Conservation (phyloP, 2,888 invertebrate genomes). For the Ptychoptera contaminata region DNA sequence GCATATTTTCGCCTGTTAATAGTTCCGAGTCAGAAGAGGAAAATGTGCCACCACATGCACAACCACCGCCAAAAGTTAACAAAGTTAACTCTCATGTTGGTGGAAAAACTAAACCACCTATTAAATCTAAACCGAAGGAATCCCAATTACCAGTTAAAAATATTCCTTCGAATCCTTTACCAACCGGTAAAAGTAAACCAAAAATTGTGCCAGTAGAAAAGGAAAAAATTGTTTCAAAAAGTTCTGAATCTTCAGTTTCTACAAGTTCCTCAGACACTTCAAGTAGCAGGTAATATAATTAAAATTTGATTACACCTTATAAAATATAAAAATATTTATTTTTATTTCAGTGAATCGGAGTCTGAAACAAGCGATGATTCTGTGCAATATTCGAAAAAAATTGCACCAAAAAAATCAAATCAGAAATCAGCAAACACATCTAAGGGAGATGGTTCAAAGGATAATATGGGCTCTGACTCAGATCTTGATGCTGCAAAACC, state of each 20-base stretch:
- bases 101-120: constrained; percentile 26
- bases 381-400: constrained; percentile 12
- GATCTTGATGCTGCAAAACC: constrained; percentile 23
- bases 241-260: constrained; percentile 20
- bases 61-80: constrained; percentile 13
- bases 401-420: constrained; percentile 12
- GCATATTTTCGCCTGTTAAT: constrained; percentile 71
- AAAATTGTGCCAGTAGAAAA: constrained; percentile 24
- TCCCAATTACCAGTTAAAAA: constrained; percentile 8
- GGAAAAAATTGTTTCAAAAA: constrained; percentile 12
- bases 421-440: constrained; percentile 20
- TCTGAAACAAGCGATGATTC: constrained; percentile 23
- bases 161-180: too few species aligned
- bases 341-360: constrained; percentile 21
- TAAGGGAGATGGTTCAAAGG: constrained; percentile 23
- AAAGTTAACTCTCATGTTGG: constrained; percentile 24
- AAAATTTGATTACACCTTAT: neutral
- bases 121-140: constrained; percentile 17
- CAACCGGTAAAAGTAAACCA: constrained; percentile 13
- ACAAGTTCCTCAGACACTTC: constrained; percentile 19
- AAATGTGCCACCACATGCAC: constrained; percentile 15
- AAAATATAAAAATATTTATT: neutral
- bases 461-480: constrained; percentile 38
- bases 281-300: constrained; percentile 17
- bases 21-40: constrained; percentile 45